These are phyloP conservation scores for Muscidifurax raptorellus DNA, from an alignment of 1,140 invertebrate species.

Conservation along the genomic window DNA sequence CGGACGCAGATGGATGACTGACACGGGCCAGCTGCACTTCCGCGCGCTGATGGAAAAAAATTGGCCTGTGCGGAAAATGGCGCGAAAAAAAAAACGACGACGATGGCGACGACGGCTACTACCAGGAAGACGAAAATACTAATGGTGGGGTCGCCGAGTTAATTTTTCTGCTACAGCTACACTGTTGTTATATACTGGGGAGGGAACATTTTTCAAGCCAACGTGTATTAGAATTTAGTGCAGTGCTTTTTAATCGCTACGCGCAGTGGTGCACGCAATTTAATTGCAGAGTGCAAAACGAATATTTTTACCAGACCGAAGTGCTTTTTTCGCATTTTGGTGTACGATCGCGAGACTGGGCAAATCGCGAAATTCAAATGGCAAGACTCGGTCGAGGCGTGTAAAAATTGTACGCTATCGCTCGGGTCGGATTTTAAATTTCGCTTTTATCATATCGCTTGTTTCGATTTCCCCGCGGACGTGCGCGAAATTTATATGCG, in stretches of 20 bases:
- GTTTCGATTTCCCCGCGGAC: conserved; percentile 47
- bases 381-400: background rate
- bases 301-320: too few relatives aligned
- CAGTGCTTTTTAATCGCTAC: background rate
- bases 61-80: background rate
- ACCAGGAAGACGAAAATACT: background rate
- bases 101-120: too few relatives aligned
- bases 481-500: conserved; percentile 28
- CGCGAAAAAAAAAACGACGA: conserved; percentile 20
- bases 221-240: too few relatives aligned
- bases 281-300: too few relatives aligned
- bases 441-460: conserved; percentile 48
- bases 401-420: conserved; percentile 40
- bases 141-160: background rate
- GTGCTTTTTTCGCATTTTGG: too few relatives aligned
- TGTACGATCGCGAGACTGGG: too few relatives aligned
- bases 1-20: conserved; percentile 30
- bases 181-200: background rate
- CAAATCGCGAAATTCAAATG: background rate
- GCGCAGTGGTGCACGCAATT: background rate
- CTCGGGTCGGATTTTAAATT: conserved; percentile 33
- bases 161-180: conserved; percentile 2
- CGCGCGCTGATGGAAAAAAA: conserved; percentile 26
- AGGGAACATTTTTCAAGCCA: conserved; percentile 28
- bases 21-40: background rate